A percentile compares a stretch with the other conserved stretches of the same genome.
phyloP scores from a whole-genome alignment of 2,888 invertebrate genomes.

The Perizoma flavofasciatum region DNA sequence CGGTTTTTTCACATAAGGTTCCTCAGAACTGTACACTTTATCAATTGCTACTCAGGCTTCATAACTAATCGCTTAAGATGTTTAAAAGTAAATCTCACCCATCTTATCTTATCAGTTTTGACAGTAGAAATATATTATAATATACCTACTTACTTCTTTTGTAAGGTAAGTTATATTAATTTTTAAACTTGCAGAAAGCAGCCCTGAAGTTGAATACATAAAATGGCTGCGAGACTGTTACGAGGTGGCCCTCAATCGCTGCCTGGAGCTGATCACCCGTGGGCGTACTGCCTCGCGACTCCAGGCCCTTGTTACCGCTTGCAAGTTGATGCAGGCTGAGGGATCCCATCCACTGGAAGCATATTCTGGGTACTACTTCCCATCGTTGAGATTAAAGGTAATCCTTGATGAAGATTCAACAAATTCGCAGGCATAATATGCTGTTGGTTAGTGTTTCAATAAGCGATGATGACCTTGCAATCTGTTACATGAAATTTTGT shows the following conservation, averaged over 20 bases:
- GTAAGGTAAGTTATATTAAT: not conserved
- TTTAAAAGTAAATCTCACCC: too few relatives aligned
- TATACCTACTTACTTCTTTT: too few relatives aligned
- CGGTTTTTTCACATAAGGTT: too few relatives aligned
- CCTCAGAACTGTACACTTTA: too few relatives aligned
- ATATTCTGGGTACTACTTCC: slow-evolving; percentile 84
- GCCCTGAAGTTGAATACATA: slow-evolving; percentile 85
- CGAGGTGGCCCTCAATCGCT: slow-evolving; percentile 84
- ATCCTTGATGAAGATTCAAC: not conserved
- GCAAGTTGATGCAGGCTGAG: slow-evolving; percentile 89
- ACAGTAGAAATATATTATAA: too few relatives aligned
- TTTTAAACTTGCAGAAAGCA: slow-evolving; percentile 53
- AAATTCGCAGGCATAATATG: too few relatives aligned
- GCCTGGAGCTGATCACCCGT: slow-evolving; percentile 83
- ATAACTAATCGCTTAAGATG: too few relatives aligned
- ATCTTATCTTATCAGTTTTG: too few relatives aligned
- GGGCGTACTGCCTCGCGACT: slow-evolving; percentile 78
- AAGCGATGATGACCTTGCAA: too few relatives aligned
- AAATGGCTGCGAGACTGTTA: slow-evolving; percentile 89
- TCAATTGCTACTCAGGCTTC: too few relatives aligned
- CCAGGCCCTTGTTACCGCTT: slow-evolving; percentile 88
- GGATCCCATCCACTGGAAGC: slow-evolving; percentile 86
- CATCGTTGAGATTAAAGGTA: slow-evolving; percentile 85
- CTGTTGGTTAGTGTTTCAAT: too few relatives aligned
- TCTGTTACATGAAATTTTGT: too few relatives aligned